Conservation (phyloP, 2,888 invertebrate species). For the Chrysodeixis includens region DNA sequence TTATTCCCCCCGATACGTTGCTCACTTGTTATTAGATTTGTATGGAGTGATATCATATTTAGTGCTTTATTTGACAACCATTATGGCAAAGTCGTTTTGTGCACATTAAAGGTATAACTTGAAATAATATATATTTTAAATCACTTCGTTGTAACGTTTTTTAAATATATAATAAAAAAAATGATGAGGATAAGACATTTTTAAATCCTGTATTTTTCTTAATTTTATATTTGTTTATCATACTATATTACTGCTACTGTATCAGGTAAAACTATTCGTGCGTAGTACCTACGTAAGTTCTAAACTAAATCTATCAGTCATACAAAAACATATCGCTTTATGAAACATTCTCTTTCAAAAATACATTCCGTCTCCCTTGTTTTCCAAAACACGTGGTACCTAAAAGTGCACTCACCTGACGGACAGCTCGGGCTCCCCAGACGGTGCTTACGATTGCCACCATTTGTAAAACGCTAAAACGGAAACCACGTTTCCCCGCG, state of each 20-base stretch:
- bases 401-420: slow-evolving; percentile 19
- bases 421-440: slow-evolving; percentile 26
- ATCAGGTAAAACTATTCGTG: too few relatives aligned
- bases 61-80: neutral
- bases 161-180: too few relatives aligned
- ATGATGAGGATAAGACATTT: too few relatives aligned
- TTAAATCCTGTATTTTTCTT: too few relatives aligned
- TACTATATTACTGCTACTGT: too few relatives aligned
- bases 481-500: slow-evolving; percentile 7
- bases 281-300: too few relatives aligned
- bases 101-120: too few relatives aligned
- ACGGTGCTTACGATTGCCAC: slow-evolving; percentile 32
- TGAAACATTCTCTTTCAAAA: neutral
- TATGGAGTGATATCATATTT: neutral
- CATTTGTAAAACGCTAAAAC: slow-evolving; percentile 46
- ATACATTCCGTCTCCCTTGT: neutral
- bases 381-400: slow-evolving; percentile 5
- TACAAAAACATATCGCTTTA: too few relatives aligned
- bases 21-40: slow-evolving; percentile 22
- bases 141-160: too few relatives aligned
- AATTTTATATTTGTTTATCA: too few relatives aligned
- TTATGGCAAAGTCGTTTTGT: neutral
- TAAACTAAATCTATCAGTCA: too few relatives aligned
- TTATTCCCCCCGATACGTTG: slow-evolving; percentile 23
- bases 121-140: too few relatives aligned